phyloP scores from a whole-genome alignment of 2,113 vertebrate genomes.

The Prunella fulvescens region DNA sequence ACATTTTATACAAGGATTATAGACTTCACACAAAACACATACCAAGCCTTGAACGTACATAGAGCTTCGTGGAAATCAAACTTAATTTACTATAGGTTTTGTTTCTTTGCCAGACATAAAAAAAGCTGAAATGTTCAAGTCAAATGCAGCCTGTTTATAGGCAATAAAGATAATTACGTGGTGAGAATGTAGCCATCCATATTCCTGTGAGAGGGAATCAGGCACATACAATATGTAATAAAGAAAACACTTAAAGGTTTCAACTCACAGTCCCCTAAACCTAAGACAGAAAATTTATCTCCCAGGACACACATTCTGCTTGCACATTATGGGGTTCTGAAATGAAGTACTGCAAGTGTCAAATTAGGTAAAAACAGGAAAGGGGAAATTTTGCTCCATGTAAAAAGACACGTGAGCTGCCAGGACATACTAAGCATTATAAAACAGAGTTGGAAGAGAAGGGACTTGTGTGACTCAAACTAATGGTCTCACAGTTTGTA shows the following conservation, averaged over 20 bases:
- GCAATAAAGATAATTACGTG: not conserved
- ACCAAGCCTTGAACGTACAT: not conserved
- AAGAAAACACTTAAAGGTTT: not conserved
- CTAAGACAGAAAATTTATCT: not conserved
- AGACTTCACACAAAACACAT: not conserved
- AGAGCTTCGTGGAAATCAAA: not conserved
- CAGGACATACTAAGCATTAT: not conserved
- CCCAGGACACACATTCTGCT: not conserved
- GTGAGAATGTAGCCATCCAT: not conserved
- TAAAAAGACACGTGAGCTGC: not conserved
- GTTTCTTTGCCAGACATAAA: not conserved
- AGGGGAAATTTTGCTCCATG: not conserved
- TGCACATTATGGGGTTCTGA: not conserved
- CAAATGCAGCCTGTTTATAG: not conserved
- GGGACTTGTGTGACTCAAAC: not conserved
- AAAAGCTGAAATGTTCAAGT: not conserved
- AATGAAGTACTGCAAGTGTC: not conserved
- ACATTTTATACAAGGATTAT: slow-evolving; percentile 17
- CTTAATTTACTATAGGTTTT: not conserved
- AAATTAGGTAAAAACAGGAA: not conserved
- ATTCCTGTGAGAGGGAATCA: not conserved
- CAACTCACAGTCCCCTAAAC: not conserved
- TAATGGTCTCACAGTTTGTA: not conserved
- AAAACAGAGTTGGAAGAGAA: not conserved
- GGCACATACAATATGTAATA: not conserved